Evolutionary conservation across 1,140 invertebrate genomes (phyloP), one percentile per base, ranked within the genome.

Genomic region (Cylas formicarius): DNA sequence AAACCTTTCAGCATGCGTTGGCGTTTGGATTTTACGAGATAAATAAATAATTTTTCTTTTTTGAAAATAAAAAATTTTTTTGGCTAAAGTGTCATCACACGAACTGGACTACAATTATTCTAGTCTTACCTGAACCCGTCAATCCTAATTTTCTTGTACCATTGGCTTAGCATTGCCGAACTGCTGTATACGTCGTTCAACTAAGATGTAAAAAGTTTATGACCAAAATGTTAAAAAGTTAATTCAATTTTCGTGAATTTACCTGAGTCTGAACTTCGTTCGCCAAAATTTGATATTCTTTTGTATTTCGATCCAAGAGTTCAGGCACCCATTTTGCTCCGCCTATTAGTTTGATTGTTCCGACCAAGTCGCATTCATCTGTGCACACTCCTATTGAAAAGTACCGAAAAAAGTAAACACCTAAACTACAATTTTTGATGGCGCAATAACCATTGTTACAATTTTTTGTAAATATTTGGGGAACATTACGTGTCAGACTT

Each of bases 121-220:
- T 36, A 10, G 17, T 53, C 57, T 57, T 71, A 78, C 76, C 73
- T 88, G 66, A 91, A 91, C 32, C 82, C 82, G 63, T 92, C 89
- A 40, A 92, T 90, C 39, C 83, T 77, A 36, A 91, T 79, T 52
- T 81, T 82, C 56, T 84, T 86, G 64, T 85, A 90, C 84, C 84
- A 90, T 53, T 82, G 81, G 33, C 74, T 81, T 1, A 91, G 66
- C 29, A 77, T 66, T 16, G 78, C 73, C 1, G 84, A 86, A 55
- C 77, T 82, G 10, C 78, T 78, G 57, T 87, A 91, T 11, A 87
- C 79, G 27, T 78, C 76, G 57, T 90, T 85, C 42, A 92, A 76
- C 86, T 92, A 64, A 27, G 52, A 49, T 22, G 36, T 7, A 8
- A 43, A 36, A 44, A 20, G 8, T 4, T 44, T 18, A 24, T 13